A percentile compares a stretch with the other conserved stretches of the same genome.
phyloP scores from a whole-genome alignment of 1,140 invertebrate genomes.

The Cydia amplana region DNA sequence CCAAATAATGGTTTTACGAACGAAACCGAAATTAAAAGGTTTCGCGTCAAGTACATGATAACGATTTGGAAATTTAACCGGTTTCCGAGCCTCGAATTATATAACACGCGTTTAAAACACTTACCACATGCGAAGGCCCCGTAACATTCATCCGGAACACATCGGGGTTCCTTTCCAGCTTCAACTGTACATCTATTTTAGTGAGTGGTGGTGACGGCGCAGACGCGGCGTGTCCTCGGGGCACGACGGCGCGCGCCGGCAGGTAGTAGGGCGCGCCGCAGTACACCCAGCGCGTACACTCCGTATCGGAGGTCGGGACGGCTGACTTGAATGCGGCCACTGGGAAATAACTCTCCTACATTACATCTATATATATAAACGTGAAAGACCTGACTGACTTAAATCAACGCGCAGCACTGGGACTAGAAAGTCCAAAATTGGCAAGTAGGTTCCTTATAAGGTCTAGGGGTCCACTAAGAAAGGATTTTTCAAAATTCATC shows the following conservation, averaged over 20 bases:
- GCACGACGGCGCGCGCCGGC: constrained; percentile 79
- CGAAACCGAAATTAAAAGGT: no score
- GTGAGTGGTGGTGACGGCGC: constrained; percentile 25
- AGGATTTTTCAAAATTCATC: no score
- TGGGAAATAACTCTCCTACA: constrained; percentile 4
- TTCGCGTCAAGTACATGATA: no score
- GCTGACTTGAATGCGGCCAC: constrained; percentile 43
- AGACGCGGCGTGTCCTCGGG: constrained; percentile 69
- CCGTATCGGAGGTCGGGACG: constrained; percentile 70
- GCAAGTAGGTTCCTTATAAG: no score
- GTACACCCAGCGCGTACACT: constrained; percentile 84
- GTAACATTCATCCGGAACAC: neutral
- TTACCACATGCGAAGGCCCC: neutral
- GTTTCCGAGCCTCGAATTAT: no score
- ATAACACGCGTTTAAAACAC: neutral
- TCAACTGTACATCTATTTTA: neutral
- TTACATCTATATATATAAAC: no score
- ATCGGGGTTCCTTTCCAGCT: neutral
- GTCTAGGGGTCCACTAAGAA: no score
- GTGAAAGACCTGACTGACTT: no score
- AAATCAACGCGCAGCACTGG: no score
- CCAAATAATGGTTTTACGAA: no score
- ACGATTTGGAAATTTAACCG: no score
- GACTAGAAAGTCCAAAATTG: no score
- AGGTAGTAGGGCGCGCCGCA: constrained; percentile 90